Conservation (phyloP, 2,888 invertebrate genomes). For the Drosophila colorata region DNA sequence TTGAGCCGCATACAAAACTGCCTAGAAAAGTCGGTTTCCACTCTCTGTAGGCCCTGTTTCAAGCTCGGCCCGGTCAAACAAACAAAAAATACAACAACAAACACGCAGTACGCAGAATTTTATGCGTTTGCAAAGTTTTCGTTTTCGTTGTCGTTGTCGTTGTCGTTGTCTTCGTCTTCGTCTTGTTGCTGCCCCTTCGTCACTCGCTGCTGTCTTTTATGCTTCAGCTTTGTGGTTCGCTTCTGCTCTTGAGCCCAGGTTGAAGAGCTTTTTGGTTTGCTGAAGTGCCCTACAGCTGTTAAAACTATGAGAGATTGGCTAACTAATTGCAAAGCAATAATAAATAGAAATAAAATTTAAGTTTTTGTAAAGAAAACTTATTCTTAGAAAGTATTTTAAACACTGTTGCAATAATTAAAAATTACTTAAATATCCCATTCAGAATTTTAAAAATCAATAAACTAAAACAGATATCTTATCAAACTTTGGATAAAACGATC, state of each 20-base stretch:
- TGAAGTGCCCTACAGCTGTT: slow-evolving; percentile 46
- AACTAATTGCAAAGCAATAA: slow-evolving; percentile 25
- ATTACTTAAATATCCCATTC: too few relatives aligned
- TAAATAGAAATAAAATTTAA: not conserved
- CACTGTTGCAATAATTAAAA: not conserved
- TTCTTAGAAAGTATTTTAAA: not conserved
- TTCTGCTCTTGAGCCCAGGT: slow-evolving; percentile 21
- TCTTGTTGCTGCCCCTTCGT: slow-evolving; percentile 22
- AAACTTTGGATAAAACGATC: too few relatives aligned
- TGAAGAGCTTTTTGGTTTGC: slow-evolving; percentile 32
- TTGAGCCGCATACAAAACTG: slow-evolving; percentile 36
- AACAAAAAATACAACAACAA: slow-evolving; percentile 29
- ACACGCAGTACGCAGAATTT: slow-evolving; percentile 67
- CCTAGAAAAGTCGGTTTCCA: slow-evolving; percentile 38
- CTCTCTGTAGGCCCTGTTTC: slow-evolving; percentile 44
- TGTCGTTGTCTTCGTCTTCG: slow-evolving; percentile 22
- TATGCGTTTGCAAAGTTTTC: slow-evolving; percentile 77
- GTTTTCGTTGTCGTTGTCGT: slow-evolving; percentile 39
- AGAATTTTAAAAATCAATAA: too few relatives aligned
- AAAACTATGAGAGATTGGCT: slow-evolving; percentile 14
- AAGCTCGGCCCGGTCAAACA: slow-evolving; percentile 59
- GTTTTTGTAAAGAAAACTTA: not conserved
- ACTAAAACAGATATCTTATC: too few relatives aligned
- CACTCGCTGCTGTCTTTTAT: slow-evolving; percentile 44
- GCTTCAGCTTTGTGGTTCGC: slow-evolving; percentile 49